Base-by-base conservation (phyloP, 2,797 vertebrate genomes). In the Neostethus bicornis region DNA sequence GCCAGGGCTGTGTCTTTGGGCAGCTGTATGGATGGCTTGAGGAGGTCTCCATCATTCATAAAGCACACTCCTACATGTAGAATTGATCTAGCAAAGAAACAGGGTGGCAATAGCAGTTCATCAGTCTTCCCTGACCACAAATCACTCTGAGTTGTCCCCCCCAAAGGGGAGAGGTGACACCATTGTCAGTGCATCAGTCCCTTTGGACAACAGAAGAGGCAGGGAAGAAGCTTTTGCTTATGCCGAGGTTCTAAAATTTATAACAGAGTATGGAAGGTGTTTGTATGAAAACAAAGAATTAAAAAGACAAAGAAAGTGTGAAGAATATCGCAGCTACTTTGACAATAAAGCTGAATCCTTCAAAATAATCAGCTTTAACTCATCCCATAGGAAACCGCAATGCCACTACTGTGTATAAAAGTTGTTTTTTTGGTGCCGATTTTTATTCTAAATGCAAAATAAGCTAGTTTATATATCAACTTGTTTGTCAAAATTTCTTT, bases 41-140 rank as follows among this genome's bases (percentile, higher is more conserved):
- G 87, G 86, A 90, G 86, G 87, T 87, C 83, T 91, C 87, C 87
- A 90, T 91, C 89, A 89, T 91, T 91, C 89, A 91, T 90, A 90
- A 87, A 88, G 84, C 75, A n/a, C 64, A 81, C 84, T 88, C 84
- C 83, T 87, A 87, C 86, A 87, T 88, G 84, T 86, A 87, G 80
- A 90, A 90, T 89, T 90, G 89, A 90, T 91, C 88, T 89, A 31
- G 83, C 83, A 88, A 87, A 91, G 89, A 86, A 87, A 81, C 86
- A 77, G 85, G 89, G 87, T 87, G 89, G 90, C 87, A 87, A 89
- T 79, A 85, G 85, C 80, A 84, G 83, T 90, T 91, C 86, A 91
- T 91, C 89, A 91, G 88, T 88, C 83, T 87, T 85, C 59, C 76
- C 66, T 51, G 10, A 66, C 87, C 83, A 90, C 88, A 89, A 91